These are phyloP conservation scores for Palythoa grandiflora DNA, from an alignment of 92 coral and sea anemone species.

Conservation along the genomic window DNA sequence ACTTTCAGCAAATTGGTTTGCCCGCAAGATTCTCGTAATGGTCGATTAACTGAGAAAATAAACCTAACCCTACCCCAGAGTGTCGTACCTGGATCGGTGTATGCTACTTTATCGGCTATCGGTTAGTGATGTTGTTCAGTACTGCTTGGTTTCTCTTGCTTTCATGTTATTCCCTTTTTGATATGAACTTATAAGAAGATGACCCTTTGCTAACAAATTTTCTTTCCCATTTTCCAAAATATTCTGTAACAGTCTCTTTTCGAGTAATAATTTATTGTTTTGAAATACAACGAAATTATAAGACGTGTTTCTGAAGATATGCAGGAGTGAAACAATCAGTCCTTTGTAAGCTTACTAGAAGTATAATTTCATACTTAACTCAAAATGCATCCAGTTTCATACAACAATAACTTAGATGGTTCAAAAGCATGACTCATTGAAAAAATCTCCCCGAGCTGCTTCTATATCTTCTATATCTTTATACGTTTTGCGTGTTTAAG, in stretches of 20 bases:
- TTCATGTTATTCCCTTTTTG: not conserved
- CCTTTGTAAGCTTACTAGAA: too few species aligned
- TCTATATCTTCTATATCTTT: too few species aligned
- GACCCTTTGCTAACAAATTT: not conserved
- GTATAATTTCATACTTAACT: too few species aligned
- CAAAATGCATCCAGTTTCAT: too few species aligned
- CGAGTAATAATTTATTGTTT: too few species aligned
- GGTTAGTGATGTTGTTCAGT: not conserved
- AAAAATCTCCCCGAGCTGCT: too few species aligned
- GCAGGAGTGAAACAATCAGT: too few species aligned
- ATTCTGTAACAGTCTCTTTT: too few species aligned
- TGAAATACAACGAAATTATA: too few species aligned
- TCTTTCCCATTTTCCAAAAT: not conserved
- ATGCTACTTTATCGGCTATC: conserved; percentile 1
- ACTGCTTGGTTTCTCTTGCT: not conserved
- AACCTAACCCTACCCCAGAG: conserved; percentile 19
- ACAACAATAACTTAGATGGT: too few species aligned
- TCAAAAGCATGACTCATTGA: too few species aligned
- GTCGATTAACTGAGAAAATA: not conserved
- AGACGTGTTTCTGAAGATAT: too few species aligned
- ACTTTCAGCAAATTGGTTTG: conserved; percentile 1
- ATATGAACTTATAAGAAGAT: not conserved
- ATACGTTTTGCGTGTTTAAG: conserved; percentile 34
- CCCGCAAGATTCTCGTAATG: conserved; percentile 1
- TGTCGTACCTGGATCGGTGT: conserved; percentile 3